Percentiles rank a stretch among this genome's conserved stretches.
These are phyloP conservation scores for Achatina immaculata DNA, from an alignment of 1,140 invertebrate species.

Conservation along the genomic window DNA sequence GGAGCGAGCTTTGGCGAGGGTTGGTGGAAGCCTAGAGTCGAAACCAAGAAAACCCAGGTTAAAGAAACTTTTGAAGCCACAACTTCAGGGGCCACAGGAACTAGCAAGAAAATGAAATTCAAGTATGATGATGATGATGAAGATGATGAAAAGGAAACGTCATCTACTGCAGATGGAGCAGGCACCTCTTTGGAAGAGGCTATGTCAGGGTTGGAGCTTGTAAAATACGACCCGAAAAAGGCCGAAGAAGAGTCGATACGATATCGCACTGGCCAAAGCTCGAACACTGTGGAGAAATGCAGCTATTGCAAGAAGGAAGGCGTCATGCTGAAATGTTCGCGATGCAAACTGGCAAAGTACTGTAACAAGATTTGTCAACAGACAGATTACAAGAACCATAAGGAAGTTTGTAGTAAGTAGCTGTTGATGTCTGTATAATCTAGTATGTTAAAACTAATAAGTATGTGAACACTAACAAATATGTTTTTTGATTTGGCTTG, in stretches of 20 bases:
- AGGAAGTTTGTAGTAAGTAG: background rate
- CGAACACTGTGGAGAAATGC: background rate
- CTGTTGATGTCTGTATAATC: background rate
- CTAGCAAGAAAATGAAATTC: background rate
- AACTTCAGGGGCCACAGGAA: background rate
- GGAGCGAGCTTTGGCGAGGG: background rate
- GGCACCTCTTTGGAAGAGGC: background rate
- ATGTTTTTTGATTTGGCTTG: too few species aligned
- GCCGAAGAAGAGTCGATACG: background rate
- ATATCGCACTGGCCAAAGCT: background rate
- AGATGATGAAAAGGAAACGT: background rate
- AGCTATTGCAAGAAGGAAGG: background rate
- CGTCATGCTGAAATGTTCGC: background rate
- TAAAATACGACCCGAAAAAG: background rate
- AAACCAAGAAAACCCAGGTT: background rate
- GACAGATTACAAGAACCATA: background rate
- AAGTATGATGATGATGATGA: background rate
- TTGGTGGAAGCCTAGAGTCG: constrained; percentile 3
- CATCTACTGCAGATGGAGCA: background rate
- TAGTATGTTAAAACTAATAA: too few species aligned
- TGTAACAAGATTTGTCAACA: background rate
- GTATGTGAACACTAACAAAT: too few species aligned
- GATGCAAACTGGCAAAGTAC: background rate
- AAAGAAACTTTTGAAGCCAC: too few species aligned
- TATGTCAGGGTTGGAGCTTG: background rate